Evolutionary conservation across 2,113 vertebrate genomes (phyloP), one percentile per base, ranked within the genome.

Genomic region (Rattus rattus): DNA sequence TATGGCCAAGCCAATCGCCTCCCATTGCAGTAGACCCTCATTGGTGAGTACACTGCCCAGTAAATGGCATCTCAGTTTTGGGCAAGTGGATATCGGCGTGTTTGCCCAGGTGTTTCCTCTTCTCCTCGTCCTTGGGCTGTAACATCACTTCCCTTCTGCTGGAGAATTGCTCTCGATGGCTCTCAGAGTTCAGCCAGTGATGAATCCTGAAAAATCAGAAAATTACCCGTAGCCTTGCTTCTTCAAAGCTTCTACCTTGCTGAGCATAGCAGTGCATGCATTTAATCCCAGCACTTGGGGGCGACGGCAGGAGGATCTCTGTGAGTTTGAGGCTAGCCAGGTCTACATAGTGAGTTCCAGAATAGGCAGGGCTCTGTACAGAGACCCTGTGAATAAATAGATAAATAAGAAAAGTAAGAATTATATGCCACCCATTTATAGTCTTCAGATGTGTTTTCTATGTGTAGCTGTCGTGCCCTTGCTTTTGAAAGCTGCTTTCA

Each of bases 41-140:
- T 2, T 28, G 1, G 3, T 47, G 36, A 36, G 12, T n/a, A 1
- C 43, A 4, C 11, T 6, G 47, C 49, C 13, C 28, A 0, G 10
- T 33, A 43, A 13, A 61, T 89, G 72, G 3, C 13, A 6, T 69
- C 20, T 5, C 12, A 28, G 11, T 67, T 49, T 56, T 36, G 16
- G 61, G 61, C 1, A 39, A 67, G 26, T 85, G 28, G 83, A 65
- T 56, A 67, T 6, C 0, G 39, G 39, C 26, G 83, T 30, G 28
- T 88, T 39, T 72, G 33, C 59, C 59, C 3, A 0, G 13, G 2
- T 43, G 6, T 17, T 65, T 61, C 10, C 69, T 43, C 14, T 8
- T 13, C 2, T 24, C 65, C 2, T 52, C 14, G 19, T 3, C 4
- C 43, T 24, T 30, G 0, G 7, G 12, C 16, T 61, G 22, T 16